phyloP scores from a whole-genome alignment of 2,113 vertebrate genomes.

The Trematocara nigrifrons region DNA sequence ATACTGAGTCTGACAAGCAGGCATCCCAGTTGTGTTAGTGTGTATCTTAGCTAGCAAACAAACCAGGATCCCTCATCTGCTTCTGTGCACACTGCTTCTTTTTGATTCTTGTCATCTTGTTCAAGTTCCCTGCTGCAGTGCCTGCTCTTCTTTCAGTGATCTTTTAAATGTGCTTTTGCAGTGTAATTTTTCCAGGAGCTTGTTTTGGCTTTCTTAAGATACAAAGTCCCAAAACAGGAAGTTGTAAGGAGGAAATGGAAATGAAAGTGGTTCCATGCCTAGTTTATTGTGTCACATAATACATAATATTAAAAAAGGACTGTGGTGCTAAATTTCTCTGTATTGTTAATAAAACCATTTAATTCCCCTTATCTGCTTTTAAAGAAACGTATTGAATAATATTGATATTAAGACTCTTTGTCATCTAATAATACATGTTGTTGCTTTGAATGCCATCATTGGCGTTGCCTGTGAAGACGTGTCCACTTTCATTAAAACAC shows the following conservation, averaged over 20 bases:
- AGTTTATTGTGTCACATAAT: background rate
- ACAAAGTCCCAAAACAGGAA: background rate
- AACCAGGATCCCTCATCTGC: background rate
- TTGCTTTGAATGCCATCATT: background rate
- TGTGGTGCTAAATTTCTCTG: background rate
- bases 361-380: background rate
- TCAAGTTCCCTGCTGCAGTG: background rate
- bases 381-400: background rate
- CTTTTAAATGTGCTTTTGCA: background rate
- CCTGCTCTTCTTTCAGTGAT: background rate
- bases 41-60: background rate
- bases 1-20: background rate
- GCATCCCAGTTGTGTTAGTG: background rate
- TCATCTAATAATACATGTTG: background rate
- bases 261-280: background rate
- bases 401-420: background rate
- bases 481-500: conserved; percentile 20
- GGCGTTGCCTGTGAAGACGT: background rate
- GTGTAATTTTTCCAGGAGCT: background rate
- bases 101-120: background rate
- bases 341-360: background rate
- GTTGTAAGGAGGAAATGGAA: background rate
- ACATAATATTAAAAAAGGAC: background rate
- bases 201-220: background rate
- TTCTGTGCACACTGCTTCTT: background rate